Percentiles rank a stretch among this genome's conserved stretches.
Evolutionary conservation across 2,888 invertebrate genomes (phyloP).

Genomic region (Geotrupes spiniger): DNA sequence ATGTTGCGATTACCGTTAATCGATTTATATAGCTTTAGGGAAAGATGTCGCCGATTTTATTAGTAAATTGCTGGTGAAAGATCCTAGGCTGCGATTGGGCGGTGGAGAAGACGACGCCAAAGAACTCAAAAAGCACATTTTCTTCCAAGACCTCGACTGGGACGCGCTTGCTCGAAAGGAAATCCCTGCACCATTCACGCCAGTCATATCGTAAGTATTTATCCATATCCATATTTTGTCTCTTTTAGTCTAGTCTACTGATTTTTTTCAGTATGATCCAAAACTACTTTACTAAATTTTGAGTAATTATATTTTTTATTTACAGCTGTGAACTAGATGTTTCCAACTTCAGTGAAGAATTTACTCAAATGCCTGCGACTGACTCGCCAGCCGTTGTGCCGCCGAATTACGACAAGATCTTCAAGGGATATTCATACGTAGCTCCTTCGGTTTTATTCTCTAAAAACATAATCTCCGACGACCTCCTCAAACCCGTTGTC

Average conservation of each 20-base stretch:
- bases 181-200: constrained; percentile 85
- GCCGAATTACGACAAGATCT: constrained; percentile 79
- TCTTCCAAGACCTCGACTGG: constrained; percentile 88
- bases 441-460: constrained; percentile 87
- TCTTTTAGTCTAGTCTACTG: neutral
- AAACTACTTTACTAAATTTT: constrained; percentile 8
- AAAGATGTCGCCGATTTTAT: constrained; percentile 75
- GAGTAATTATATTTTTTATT: constrained; percentile 19
- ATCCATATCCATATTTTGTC: no score
- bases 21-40: constrained; percentile 56
- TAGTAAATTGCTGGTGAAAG: constrained; percentile 79
- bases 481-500: constrained; percentile 63
- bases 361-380: constrained; percentile 86
- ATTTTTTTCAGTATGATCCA: neutral
- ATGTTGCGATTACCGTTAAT: neutral
- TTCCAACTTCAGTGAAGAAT: constrained; percentile 95
- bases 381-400: constrained; percentile 91
- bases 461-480: constrained; percentile 73
- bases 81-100: constrained; percentile 83
- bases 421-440: constrained; percentile 92
- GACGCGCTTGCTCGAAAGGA: constrained; percentile 72
- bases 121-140: constrained; percentile 86
- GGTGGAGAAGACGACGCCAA: constrained; percentile 81
- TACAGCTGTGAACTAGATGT: constrained; percentile 80
- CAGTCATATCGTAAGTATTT: constrained; percentile 61